Evolutionary conservation across 2,888 invertebrate genomes (phyloP).

Genomic region (Phragmatobia fuliginosa): DNA sequence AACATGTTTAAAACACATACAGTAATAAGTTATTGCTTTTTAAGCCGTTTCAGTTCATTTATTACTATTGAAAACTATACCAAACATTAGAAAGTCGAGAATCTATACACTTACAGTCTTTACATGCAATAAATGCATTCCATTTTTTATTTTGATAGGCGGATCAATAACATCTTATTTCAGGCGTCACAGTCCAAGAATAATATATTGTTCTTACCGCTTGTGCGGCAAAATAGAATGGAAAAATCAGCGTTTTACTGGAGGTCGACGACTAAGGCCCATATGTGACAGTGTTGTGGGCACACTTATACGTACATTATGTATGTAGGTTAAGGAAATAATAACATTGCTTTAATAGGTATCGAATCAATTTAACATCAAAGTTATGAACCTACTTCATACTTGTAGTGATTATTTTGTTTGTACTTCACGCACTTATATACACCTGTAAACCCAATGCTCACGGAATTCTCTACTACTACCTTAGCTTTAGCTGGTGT

Average conservation of each 20-base stretch:
- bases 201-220: slow-evolving; percentile 68
- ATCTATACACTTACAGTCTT: too few species aligned
- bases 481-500: too few species aligned
- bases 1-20: too few species aligned
- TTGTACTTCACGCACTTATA: too few species aligned
- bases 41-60: not conserved
- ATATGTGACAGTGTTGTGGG: slow-evolving; percentile 64
- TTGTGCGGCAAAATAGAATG: slow-evolving; percentile 60
- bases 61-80: too few species aligned
- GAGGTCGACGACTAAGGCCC: slow-evolving; percentile 58
- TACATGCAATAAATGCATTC: slow-evolving; percentile 6
- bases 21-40: not conserved
- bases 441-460: too few species aligned
- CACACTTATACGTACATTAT: not conserved
- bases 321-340: not conserved
- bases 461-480: too few species aligned
- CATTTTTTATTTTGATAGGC: slow-evolving; percentile 34
- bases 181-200: slow-evolving; percentile 57
- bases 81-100: too few species aligned
- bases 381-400: not conserved
- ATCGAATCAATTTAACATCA: not conserved
- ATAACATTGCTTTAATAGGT: slow-evolving; percentile 1
- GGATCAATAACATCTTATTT: slow-evolving; percentile 61
- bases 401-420: too few species aligned
- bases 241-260: slow-evolving; percentile 62